phyloP scores from a whole-genome alignment of 1,140 invertebrate species.

The Eurosta solidaginis region DNA sequence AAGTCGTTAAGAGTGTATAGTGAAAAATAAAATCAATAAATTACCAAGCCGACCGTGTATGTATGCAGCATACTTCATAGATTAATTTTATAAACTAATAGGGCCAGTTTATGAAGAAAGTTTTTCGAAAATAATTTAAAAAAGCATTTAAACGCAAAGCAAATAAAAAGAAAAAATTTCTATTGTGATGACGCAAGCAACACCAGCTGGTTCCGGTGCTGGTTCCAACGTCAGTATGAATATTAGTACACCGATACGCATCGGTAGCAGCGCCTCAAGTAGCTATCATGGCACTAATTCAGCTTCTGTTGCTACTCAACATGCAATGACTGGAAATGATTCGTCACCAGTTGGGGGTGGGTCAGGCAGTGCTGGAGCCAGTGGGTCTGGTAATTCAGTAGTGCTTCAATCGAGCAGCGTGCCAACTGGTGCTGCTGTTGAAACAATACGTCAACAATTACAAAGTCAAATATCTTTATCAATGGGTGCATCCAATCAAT shows the following conservation, averaged over 20 bases:
- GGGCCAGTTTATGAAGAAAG: background rate
- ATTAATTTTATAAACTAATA: background rate
- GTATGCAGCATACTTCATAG: background rate
- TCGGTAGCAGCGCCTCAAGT: slow-evolving; percentile 46
- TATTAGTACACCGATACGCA: slow-evolving; percentile 52
- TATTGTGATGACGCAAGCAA: slow-evolving; percentile 31
- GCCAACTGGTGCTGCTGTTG: slow-evolving; percentile 42
- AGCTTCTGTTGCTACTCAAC: slow-evolving; percentile 13
- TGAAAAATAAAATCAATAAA: background rate
- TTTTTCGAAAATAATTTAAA: background rate
- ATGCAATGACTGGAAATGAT: slow-evolving; percentile 27
- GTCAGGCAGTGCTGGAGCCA: slow-evolving; percentile 45
- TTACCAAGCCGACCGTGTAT: background rate
- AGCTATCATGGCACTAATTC: slow-evolving; percentile 41
- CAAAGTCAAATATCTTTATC: slow-evolving; percentile 32
- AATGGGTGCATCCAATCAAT: slow-evolving; percentile 50
- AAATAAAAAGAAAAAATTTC: background rate
- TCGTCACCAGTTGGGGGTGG: slow-evolving; percentile 41
- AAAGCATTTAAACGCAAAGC: background rate
- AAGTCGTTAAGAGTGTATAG: background rate
- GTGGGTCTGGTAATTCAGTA: slow-evolving; percentile 27
- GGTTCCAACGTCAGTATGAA: slow-evolving; percentile 1
- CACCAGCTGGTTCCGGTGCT: background rate
- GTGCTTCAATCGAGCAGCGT: slow-evolving; percentile 48
- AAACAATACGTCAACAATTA: slow-evolving; percentile 14